Percentiles rank a stretch among this genome's conserved stretches.
Evolutionary conservation across 2,113 vertebrate genomes (phyloP).

Genomic region (Ptychochromis oligacanthus): DNA sequence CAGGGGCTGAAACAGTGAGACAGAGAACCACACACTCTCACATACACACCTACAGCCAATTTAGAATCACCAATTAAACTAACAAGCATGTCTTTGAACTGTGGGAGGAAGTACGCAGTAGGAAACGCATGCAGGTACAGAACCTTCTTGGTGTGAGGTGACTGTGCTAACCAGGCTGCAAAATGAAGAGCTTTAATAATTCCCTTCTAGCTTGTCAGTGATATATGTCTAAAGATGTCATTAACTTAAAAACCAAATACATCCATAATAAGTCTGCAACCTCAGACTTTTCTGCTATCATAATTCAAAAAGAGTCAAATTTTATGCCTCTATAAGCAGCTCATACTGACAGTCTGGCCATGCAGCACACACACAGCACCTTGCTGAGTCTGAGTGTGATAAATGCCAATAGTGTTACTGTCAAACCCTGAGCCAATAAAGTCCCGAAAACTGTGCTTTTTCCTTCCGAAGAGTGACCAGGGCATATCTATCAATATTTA

Average conservation of each 20-base stretch:
- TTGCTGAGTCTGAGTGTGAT: background rate
- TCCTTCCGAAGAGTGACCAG: background rate
- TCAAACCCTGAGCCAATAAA: background rate
- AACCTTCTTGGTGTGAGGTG: too few species aligned
- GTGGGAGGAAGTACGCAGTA: background rate
- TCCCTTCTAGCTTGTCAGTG: background rate
- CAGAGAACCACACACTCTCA: background rate
- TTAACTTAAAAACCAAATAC: background rate
- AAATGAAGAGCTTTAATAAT: background rate
- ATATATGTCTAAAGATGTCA: background rate
- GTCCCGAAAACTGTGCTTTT: rapidly evolving
- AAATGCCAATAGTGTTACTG: background rate
- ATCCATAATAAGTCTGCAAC: background rate
- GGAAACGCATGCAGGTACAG: background rate
- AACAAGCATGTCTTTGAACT: background rate
- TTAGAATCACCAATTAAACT: background rate
- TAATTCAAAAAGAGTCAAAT: background rate
- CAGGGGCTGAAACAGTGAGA: background rate
- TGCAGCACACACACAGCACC: background rate
- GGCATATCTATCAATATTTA: background rate
- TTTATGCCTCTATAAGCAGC: background rate
- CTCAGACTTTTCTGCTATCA: background rate
- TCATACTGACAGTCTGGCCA: background rate
- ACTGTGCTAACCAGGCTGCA: background rate
- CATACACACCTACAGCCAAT: background rate